Base-by-base conservation (phyloP, 2,888 invertebrate species). In the Drosophila vallismaia region DNA sequence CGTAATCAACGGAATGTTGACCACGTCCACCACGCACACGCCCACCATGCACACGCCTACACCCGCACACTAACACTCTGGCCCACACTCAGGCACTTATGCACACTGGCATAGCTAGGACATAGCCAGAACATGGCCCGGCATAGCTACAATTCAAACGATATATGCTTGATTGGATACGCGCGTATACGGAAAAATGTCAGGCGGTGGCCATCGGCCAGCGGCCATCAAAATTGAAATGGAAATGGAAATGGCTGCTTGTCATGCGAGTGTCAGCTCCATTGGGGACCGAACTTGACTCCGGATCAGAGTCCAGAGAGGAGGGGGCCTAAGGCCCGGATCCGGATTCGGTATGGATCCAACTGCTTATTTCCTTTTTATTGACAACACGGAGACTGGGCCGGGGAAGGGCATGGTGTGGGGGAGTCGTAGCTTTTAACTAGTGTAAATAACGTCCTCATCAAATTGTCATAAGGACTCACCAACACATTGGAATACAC, bases 1-100 rank as follows among this genome's bases (percentile, higher is more conserved):
- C 88, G 87, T 88, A 88, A 89, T 89, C 89, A 89, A 88, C 86
- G 88, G 86, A 82, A 78, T 88, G 85, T 88, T 89, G 84, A 87
- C 82, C 85, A 82, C 88, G 81, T 77, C 76, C 82, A 80, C 83
- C 83, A 86, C 76, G 77, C 77, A 77, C 74, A 50, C 66, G 53
- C 66, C 55, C 50, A 44, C 6, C 6, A 50, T 56, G 36, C 54
- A 60, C 66, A 54, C 60, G n/a, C 24, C 33, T 24, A 42, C 44
- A 60, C 44, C 50, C 44, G 1, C 66, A 56, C 58, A n/a, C 24
- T 29, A 24, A 42, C 44, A 62, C 45, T 50, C 44, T 46, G 4
- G 28, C 31, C n/a, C 48, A 28, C n/a, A 31, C 8, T 19, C 42
- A 33, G 24, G 44, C 51, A 44, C 24, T 44, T 44, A 62, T 44